Conservation (phyloP, 2,888 invertebrate species). For the Clistopyga incitator region DNA sequence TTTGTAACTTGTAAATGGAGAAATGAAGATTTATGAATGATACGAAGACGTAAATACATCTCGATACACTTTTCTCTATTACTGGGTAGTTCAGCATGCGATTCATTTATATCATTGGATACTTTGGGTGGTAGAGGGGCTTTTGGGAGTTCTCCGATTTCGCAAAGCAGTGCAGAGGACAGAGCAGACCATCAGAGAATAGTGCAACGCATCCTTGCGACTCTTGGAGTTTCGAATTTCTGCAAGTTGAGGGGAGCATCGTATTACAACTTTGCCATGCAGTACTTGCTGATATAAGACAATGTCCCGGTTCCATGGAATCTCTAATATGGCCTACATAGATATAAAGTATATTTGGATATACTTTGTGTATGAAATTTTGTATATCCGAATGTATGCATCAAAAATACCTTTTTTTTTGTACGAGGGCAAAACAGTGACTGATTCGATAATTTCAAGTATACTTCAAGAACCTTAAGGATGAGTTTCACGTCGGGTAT, state of each 20-base stretch:
- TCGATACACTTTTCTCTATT: constrained; percentile 37
- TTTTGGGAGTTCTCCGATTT: constrained; percentile 24
- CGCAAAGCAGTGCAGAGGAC: not conserved
- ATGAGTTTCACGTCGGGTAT: not conserved
- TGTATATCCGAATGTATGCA: too few species aligned
- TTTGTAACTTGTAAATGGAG: too few species aligned
- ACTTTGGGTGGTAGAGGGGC: constrained; percentile 8
- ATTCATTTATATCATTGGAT: not conserved
- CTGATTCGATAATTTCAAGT: not conserved
- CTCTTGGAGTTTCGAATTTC: constrained; percentile 44
- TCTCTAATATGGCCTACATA: not conserved
- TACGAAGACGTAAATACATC: not conserved
- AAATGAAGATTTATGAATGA: not conserved
- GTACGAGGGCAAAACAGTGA: not conserved
- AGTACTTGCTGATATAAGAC: not conserved
- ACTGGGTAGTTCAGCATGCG: constrained; percentile 1
- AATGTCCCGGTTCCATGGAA: not conserved
- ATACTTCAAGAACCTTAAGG: not conserved
- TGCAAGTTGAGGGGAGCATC: constrained; percentile 19
- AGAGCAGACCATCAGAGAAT: constrained; percentile 26
- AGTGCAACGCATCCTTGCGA: constrained; percentile 15
- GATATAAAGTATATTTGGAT: too few species aligned
- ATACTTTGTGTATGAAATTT: too few species aligned
- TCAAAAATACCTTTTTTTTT: too few species aligned
- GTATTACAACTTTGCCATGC: not conserved